Conservation (phyloP, 2,797 vertebrate genomes). For the Dendrocincla fuliginosa region DNA sequence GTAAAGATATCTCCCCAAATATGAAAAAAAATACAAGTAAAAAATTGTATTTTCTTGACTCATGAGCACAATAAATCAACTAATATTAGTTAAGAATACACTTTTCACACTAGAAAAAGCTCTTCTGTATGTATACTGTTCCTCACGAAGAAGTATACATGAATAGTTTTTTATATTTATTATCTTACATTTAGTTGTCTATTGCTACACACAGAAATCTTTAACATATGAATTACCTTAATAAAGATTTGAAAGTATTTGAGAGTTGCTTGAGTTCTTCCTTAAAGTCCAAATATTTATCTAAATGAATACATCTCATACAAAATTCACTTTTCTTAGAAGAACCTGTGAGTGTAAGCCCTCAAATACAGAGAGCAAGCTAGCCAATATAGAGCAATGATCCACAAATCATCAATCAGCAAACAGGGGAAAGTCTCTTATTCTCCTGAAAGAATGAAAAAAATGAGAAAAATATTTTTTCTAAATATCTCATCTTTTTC, state of each 20-base stretch:
- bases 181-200: slow-evolving; percentile 44
- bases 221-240: neutral
- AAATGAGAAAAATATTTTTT: neutral
- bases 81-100: neutral
- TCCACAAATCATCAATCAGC: neutral
- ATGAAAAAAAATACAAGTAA: neutral
- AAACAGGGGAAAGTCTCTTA: neutral
- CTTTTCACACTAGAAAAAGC: neutral
- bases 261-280: neutral
- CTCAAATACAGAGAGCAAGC: neutral
- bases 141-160: neutral
- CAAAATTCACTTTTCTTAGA: neutral
- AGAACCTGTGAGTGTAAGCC: neutral
- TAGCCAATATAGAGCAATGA: neutral
- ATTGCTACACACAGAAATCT: slow-evolving; percentile 9
- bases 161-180: neutral
- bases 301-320: neutral
- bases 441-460: neutral
- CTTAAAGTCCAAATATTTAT: neutral
- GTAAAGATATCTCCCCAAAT: neutral
- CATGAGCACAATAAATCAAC: neutral
- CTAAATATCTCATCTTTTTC: neutral
- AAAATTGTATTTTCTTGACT: neutral
- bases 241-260: slow-evolving; percentile 30
- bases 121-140: neutral